These are phyloP conservation scores for Channa argus DNA, from an alignment of 2,113 vertebrate species.

Conservation along the genomic window DNA sequence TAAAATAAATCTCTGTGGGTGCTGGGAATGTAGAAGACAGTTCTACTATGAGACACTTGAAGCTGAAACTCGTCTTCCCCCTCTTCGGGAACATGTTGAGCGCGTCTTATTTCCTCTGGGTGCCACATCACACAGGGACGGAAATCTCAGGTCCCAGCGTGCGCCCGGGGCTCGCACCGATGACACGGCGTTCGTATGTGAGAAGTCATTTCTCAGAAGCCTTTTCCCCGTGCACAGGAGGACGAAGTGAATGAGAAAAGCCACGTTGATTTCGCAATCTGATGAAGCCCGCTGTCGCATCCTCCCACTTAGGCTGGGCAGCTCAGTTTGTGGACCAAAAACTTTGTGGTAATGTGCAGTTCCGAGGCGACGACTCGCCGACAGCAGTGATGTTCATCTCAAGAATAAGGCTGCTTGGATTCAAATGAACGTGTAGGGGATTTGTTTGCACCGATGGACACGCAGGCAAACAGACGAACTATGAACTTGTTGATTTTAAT, in stretches of 20 bases:
- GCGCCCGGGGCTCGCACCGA: neutral
- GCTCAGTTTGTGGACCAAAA: conserved; percentile 3
- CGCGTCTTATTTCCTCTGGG: no score
- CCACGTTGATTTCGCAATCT: neutral
- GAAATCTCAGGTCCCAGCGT: neutral
- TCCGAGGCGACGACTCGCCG: neutral
- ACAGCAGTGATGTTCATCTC: neutral
- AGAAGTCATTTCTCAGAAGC: neutral
- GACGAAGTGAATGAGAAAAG: neutral
- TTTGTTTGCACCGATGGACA: neutral
- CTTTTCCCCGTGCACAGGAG: neutral
- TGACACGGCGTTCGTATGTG: neutral
- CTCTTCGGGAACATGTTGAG: no score
- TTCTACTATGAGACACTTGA: no score
- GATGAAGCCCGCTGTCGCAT: neutral
- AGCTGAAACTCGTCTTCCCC: no score
- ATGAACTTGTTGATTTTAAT: conserved; percentile 35
- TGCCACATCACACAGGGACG: neutral
- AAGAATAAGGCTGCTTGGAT: neutral
- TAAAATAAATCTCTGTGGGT: no score
- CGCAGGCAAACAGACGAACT: conserved; percentile 5
- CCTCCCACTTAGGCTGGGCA: neutral
- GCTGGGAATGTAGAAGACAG: no score
- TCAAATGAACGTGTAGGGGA: neutral
- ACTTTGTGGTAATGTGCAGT: conserved; percentile 25